phyloP scores from a whole-genome alignment of 2,113 vertebrate species.

The Dicrurus megarhynchus region DNA sequence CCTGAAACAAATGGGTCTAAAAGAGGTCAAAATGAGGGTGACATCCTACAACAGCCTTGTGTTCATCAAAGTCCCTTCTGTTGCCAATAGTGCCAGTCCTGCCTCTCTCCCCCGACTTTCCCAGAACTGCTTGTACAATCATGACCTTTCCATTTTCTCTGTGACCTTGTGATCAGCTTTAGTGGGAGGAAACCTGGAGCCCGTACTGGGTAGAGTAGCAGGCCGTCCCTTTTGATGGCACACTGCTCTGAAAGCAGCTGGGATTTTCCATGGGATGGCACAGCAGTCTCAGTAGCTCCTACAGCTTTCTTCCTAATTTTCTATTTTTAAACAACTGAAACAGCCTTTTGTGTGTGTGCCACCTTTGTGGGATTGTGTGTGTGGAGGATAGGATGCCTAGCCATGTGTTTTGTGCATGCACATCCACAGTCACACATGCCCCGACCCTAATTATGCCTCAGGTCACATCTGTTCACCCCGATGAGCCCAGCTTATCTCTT shows the following conservation, averaged over 20 bases:
- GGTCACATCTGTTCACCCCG: background rate
- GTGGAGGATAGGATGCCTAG: background rate
- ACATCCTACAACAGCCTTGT: background rate
- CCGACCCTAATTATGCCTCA: background rate
- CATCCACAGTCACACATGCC: background rate
- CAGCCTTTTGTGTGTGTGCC: background rate
- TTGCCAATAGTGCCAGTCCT: background rate
- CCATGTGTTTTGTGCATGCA: background rate
- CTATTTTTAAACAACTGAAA: background rate
- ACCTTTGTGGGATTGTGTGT: background rate
- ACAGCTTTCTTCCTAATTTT: background rate
- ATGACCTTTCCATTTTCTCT: background rate
- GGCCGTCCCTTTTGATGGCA: background rate
- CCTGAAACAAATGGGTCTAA: background rate
- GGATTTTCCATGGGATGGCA: background rate
- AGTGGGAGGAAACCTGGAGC: background rate
- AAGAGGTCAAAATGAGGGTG: background rate
- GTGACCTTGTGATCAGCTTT: background rate
- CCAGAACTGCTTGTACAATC: background rate
- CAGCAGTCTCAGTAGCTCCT: background rate
- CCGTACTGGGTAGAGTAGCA: background rate
- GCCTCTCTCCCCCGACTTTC: background rate
- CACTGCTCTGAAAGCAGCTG: background rate
- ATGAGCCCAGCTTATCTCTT: background rate
- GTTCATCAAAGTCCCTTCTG: background rate